phyloP scores from a whole-genome alignment of 2,888 invertebrate species.

The Lithophane semibrunnea region DNA sequence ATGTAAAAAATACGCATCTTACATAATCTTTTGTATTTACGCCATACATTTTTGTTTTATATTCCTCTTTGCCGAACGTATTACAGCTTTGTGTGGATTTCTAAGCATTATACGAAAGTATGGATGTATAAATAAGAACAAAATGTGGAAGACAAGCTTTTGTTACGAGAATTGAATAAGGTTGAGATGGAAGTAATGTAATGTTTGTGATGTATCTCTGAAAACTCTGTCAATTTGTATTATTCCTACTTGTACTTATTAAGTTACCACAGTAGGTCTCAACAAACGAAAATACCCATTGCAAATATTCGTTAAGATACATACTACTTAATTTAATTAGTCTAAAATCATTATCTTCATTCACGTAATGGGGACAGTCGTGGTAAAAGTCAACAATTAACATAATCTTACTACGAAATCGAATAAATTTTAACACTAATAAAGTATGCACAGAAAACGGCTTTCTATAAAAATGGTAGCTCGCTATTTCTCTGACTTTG shows the following conservation, averaged over 20 bases:
- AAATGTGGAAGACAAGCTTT: constrained; percentile 26
- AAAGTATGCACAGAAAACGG: constrained; percentile 5
- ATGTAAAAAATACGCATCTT: constrained; percentile 33
- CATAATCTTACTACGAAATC: constrained; percentile 8
- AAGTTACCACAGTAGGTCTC: not conserved
- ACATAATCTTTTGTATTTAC: constrained; percentile 27
- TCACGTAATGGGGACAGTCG: not conserved
- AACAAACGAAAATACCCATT: not conserved
- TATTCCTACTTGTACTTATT: not conserved
- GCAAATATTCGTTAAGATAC: too few species aligned
- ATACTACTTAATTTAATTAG: not conserved
- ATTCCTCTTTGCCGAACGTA: constrained; percentile 8
- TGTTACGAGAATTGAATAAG: constrained; percentile 28
- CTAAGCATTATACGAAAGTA: constrained; percentile 1
- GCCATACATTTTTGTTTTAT: constrained; percentile 26
- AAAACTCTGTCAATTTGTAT: constrained; percentile 2
- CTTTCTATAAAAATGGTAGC: constrained; percentile 14
- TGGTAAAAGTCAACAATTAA: not conserved
- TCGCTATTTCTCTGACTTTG: constrained; percentile 16
- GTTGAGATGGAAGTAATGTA: constrained; percentile 17
- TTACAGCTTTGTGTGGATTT: constrained; percentile 20
- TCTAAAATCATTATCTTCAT: not conserved
- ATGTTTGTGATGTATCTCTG: constrained; percentile 21
- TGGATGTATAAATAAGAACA: constrained; percentile 8
- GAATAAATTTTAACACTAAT: constrained; percentile 13